Evolutionary conservation across 2,113 vertebrate genomes (phyloP), one percentile per base, ranked within the genome.

Genomic region (Physeter macrocephalus): DNA sequence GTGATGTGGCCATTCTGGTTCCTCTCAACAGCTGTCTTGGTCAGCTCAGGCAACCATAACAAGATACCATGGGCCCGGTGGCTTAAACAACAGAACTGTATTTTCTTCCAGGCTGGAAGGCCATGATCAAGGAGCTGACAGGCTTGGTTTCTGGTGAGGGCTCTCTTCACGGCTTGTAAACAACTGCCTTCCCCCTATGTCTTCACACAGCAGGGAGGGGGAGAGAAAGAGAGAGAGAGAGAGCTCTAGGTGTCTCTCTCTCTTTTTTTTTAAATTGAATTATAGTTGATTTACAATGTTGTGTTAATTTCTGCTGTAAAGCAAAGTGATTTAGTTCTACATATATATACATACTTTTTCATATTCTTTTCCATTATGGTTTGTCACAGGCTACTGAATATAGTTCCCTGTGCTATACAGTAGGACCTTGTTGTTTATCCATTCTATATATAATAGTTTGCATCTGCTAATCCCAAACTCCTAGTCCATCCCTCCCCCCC

Each of bases 11-110:
- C 11, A 0, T 6, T 29, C 27, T 0, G 10, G 7, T 54, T 9
- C 41, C 59, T 31, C 49, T 29, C 66, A 2, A 0, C 10, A 10
- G 1, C 31, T 1, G 9, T 13, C 82, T 17, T 8, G 8, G 34
- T 29, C n/a, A 6, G 8, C 52, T 34, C 5, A 1, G 29, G 27
- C 1, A 1, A 1, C 49, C 3, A 2, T 13, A 25, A 21, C 21
- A 27, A 17, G 67, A 27, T 20, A 1, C 64, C 21, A 0, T 8
- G 84, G 25, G 21, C n/a, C 9, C 2, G 2, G 41, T 3, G 43
- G n/a, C 25, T n/a, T 64, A 15, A n/a, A 52, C 4, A 17, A 20
- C 71, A 12, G 7, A 17, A 10, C 17, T 36, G 54, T 41, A 17
- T 81, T 66, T 85, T 52, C 64, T 80, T 88, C 27, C 82, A 52